Evolutionary conservation across 64 coral and sea anemone species (phyloP), one percentile per base, ranked within the genome.

Genomic region (Montipora foliosa): DNA sequence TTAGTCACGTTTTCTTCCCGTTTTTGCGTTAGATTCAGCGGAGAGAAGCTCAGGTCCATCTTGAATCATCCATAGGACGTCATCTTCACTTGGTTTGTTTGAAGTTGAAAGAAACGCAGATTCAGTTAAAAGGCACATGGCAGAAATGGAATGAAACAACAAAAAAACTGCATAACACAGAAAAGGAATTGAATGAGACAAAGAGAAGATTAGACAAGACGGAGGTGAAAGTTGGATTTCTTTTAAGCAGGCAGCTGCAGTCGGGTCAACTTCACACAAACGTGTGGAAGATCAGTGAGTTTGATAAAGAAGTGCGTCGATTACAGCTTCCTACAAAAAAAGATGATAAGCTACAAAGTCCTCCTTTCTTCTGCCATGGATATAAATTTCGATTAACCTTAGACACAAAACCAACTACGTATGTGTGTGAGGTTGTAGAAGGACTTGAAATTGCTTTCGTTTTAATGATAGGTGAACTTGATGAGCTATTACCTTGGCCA

Each of bases 391-490:
- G 85, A 62, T 78, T 87, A 17, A 47, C 78, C 15, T 10, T 93
- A 16, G 71, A 92, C 82, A 84, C 53, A 17, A 25, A 25, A 25
- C 25, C n/a, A n/a, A n/a, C n/a, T n/a, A n/a, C n/a, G n/a, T n/a
- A n/a, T n/a, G n/a, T n/a, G n/a, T n/a, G n/a, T n/a, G n/a, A n/a
- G n/a, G n/a, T n/a, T n/a, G n/a, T n/a, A n/a, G n/a, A n/a, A 24
- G 24, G 25, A 1, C 25, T 96, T 55, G 93, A 90, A 0, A 50
- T 96, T 22, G 89, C 82, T 21, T 78, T 95, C 82, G 82, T 89
- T 17, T 51, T 95, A 69, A 95, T 95, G 94, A 92, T 77, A 71
- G 95, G 95, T 53, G 79, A 96, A 67, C 84, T 85, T 57, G 95
- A 96, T 49, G 77, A 69, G 11, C 21, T 96, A 76, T 92, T 96